A percentile compares a stretch with the other conserved stretches of the same genome.
phyloP scores from a whole-genome alignment of 1,140 invertebrate genomes.

The Nebria ingens region DNA sequence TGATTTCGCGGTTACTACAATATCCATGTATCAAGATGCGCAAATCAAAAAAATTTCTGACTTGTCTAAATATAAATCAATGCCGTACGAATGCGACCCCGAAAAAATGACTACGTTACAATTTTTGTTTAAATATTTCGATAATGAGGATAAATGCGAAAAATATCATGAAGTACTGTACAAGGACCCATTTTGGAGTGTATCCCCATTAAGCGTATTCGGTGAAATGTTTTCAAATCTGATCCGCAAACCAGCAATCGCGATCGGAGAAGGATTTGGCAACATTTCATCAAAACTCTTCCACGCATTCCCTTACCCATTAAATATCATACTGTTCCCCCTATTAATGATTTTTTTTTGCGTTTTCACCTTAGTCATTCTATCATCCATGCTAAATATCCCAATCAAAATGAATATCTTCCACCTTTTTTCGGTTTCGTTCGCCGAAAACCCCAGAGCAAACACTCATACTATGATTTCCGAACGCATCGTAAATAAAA shows the following conservation, averaged over 20 bases:
- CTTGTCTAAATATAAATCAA: not conserved
- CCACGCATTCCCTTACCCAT: constrained; percentile 13
- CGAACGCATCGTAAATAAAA: too few relatives aligned
- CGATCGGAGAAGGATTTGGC: constrained; percentile 19
- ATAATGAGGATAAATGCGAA: constrained; percentile 16
- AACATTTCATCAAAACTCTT: constrained; percentile 11
- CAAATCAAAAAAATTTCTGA: not conserved
- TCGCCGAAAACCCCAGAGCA: too few relatives aligned
- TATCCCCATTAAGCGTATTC: constrained; percentile 20
- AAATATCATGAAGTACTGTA: constrained; percentile 16
- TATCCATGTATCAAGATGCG: not conserved
- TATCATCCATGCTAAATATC: constrained; percentile 15
- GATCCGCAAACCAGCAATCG: constrained; percentile 15
- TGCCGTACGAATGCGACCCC: not conserved
- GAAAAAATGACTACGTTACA: not conserved
- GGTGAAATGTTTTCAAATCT: constrained; percentile 17
- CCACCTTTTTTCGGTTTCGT: constrained; percentile 12
- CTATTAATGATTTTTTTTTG: constrained; percentile 15
- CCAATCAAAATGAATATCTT: constrained; percentile 16
- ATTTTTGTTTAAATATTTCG: not conserved
- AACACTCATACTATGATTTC: too few relatives aligned
- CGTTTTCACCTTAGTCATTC: constrained; percentile 12
- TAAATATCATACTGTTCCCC: constrained; percentile 17
- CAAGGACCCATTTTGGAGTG: constrained; percentile 16
- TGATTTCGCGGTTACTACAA: not conserved